Conservation (phyloP, 2,888 invertebrate species). For the Pyralis farinalis region DNA sequence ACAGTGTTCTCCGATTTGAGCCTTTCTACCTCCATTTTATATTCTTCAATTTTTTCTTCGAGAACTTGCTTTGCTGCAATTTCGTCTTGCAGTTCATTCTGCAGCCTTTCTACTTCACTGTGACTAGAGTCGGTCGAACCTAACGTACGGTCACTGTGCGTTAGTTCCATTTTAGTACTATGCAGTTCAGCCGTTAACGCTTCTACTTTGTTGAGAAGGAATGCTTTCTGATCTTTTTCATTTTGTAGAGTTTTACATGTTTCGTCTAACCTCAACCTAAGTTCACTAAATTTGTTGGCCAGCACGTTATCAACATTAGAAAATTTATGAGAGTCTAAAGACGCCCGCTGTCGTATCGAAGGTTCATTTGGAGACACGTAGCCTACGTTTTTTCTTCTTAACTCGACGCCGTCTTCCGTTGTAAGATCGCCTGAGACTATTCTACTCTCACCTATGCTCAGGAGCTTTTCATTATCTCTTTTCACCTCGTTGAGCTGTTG, state of each 20-base stretch:
- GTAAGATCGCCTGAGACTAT: constrained; percentile 59
- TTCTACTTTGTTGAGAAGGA: constrained; percentile 61
- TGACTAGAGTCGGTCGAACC: constrained; percentile 73
- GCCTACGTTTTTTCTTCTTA: constrained; percentile 55
- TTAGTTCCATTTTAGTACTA: constrained; percentile 57
- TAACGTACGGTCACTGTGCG: constrained; percentile 61
- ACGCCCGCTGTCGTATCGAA: constrained; percentile 57
- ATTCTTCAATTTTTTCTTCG: constrained; percentile 66
- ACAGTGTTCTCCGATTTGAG: constrained; percentile 95
- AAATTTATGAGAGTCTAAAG: constrained; percentile 69
- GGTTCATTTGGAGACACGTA: constrained; percentile 57
- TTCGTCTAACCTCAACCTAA: constrained; percentile 60
- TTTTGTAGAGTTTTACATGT: constrained; percentile 59
- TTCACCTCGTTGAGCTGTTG: constrained; percentile 88
- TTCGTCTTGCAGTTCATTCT: constrained; percentile 72
- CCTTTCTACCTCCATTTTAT: constrained; percentile 86
- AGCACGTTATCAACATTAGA: constrained; percentile 67
- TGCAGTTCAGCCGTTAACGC: constrained; percentile 59
- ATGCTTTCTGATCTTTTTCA: constrained; percentile 68
- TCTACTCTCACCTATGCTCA: constrained; percentile 68
- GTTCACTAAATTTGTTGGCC: constrained; percentile 61
- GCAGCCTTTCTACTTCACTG: constrained; percentile 66
- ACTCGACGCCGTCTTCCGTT: constrained; percentile 63
- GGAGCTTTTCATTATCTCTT: constrained; percentile 90
- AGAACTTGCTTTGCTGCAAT: constrained; percentile 69